These are phyloP conservation scores for Tringa solitaria DNA, from an alignment of 2,113 vertebrate genomes.

Conservation along the genomic window DNA sequence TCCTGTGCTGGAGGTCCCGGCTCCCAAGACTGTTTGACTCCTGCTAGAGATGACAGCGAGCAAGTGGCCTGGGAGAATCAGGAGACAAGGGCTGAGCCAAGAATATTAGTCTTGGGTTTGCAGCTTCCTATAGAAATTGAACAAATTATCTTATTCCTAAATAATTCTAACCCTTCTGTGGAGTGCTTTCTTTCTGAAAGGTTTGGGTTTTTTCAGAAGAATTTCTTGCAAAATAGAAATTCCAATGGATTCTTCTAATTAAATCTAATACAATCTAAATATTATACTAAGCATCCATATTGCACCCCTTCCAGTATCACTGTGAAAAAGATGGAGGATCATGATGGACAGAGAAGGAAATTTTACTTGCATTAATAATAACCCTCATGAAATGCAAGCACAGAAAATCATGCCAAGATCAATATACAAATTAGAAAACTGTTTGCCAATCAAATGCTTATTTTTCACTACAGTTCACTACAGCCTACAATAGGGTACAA, in stretches of 20 bases:
- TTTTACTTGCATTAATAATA: background rate
- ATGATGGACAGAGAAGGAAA: background rate
- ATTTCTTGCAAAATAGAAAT: background rate
- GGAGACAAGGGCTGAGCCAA: background rate
- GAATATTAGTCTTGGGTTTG: background rate
- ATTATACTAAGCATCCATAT: background rate
- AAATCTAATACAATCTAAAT: background rate
- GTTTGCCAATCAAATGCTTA: background rate
- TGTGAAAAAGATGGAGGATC: background rate
- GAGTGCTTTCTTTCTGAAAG: background rate
- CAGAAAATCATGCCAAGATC: background rate
- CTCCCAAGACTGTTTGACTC: constrained; percentile 7
- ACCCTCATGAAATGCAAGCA: background rate
- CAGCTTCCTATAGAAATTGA: background rate
- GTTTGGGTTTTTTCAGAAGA: background rate
- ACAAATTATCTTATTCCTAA: background rate
- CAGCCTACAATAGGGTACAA: background rate
- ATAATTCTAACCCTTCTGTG: background rate
- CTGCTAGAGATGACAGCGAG: background rate
- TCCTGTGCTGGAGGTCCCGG: background rate
- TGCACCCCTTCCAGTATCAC: background rate
- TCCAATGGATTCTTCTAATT: background rate
- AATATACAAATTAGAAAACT: background rate
- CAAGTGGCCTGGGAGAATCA: background rate
- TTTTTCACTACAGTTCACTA: background rate